Conservation (phyloP, 2,113 vertebrate species). For the Mormoops blainvillei region DNA sequence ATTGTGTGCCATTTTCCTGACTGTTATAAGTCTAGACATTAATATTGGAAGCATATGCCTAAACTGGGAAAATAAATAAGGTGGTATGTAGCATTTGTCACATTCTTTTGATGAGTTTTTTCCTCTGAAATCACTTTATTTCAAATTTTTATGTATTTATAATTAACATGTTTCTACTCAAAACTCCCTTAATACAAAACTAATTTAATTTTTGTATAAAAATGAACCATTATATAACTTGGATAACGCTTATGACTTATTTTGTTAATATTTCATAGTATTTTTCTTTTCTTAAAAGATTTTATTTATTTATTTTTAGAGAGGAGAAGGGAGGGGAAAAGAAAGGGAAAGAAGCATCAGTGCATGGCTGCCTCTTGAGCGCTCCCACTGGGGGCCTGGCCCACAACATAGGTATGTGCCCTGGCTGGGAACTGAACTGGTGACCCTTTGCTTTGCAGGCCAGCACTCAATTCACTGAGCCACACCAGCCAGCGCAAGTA, state of each 20-base stretch:
- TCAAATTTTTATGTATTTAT: background rate
- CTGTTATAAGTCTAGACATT: background rate
- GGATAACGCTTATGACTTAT: background rate
- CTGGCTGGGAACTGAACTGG: too few relatives aligned
- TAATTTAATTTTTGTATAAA: conserved; percentile 1
- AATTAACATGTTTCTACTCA: background rate
- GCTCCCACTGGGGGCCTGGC: too few relatives aligned
- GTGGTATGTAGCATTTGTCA: background rate
- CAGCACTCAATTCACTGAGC: too few relatives aligned
- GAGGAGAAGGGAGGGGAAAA: too few relatives aligned
- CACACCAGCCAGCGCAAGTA: too few relatives aligned
- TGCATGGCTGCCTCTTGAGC: too few relatives aligned
- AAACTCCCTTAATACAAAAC: background rate
- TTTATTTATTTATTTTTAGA: too few relatives aligned
- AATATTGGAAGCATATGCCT: background rate
- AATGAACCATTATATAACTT: background rate
- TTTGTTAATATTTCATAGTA: background rate
- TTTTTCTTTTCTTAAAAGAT: background rate
- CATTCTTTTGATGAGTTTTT: background rate
- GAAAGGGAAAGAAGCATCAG: too few relatives aligned
- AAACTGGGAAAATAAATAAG: background rate
- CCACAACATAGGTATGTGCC: too few relatives aligned
- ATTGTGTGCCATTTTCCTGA: background rate
- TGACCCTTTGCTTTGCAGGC: too few relatives aligned
- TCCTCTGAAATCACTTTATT: background rate